phyloP scores from a whole-genome alignment of 2,113 vertebrate species.

The Lagopus muta region DNA sequence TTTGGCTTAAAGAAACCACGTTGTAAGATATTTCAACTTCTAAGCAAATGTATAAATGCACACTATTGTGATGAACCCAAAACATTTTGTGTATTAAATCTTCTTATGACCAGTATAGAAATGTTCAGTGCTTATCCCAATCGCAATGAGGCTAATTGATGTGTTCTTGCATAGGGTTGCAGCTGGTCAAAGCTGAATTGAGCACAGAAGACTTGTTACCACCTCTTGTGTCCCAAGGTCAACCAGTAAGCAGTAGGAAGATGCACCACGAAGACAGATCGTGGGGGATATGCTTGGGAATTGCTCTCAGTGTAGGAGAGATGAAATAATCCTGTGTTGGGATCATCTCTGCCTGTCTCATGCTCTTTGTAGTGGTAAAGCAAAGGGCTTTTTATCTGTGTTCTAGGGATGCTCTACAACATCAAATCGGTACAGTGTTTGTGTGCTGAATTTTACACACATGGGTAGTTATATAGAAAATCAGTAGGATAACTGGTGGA shows the following conservation, averaged over 20 bases:
- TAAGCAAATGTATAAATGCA: neutral
- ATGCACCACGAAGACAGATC: neutral
- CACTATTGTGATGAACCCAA: neutral
- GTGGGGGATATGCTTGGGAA: neutral
- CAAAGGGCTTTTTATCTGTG: neutral
- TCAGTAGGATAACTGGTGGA: slow-evolving; percentile 28
- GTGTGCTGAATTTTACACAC: neutral
- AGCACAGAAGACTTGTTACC: neutral
- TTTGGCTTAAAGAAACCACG: neutral
- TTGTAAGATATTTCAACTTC: neutral
- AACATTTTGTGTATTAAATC: accelerated
- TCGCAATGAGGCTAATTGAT: neutral
- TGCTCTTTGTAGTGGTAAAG: neutral
- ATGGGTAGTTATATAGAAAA: neutral
- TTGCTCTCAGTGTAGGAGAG: neutral
- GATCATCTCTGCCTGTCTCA: accelerated
- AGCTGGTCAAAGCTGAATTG: neutral
- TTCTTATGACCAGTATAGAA: neutral
- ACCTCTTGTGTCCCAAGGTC: neutral
- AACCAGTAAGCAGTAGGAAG: neutral
- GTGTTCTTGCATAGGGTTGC: neutral
- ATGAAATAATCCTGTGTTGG: neutral
- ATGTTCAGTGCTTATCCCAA: neutral
- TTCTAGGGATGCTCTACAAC: neutral
- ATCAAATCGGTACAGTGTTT: neutral